These are phyloP conservation scores for Rousettus leschenaultii DNA, from an alignment of 2,113 vertebrate genomes.

Conservation along the genomic window DNA sequence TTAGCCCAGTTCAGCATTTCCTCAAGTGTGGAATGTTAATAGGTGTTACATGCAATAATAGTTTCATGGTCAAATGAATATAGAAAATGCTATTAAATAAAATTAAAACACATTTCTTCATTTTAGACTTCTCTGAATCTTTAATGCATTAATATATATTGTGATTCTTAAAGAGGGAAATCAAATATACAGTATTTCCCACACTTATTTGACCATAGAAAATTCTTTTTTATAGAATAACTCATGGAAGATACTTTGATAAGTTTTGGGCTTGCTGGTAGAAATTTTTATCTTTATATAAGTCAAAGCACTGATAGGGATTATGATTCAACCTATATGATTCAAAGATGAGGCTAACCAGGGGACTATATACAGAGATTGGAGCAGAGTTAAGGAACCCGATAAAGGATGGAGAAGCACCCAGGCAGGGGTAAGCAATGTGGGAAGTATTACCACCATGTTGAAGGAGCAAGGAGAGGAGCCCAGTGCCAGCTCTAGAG, in stretches of 20 bases:
- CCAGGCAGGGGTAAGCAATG: not conserved
- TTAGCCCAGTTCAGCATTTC: conserved; percentile 76
- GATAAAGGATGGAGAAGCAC: not conserved
- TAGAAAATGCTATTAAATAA: conserved; percentile 72
- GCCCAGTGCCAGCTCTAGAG: not conserved
- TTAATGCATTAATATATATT: conserved; percentile 69
- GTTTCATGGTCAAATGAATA: conserved; percentile 72
- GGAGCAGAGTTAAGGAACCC: not conserved
- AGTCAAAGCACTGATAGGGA: not conserved
- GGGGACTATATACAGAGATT: not conserved
- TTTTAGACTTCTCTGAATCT: conserved; percentile 71
- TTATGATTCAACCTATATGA: not conserved
- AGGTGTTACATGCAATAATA: conserved; percentile 75
- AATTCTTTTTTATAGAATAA: conserved; percentile 18
- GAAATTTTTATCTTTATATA: not conserved
- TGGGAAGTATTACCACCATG: rapidly evolving
- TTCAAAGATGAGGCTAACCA: not conserved
- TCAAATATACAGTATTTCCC: conserved; percentile 40
- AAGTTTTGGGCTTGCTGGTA: not conserved
- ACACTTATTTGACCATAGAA: conserved; percentile 54
- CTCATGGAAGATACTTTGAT: not conserved
- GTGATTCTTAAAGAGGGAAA: conserved; percentile 38
- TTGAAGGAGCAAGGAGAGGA: not conserved
- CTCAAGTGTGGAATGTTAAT: conserved; percentile 76
- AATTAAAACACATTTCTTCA: conserved; percentile 76